A percentile compares a stretch with the other conserved stretches of the same genome.
Conservation (phyloP, 1,140 invertebrate species). For the Brachionus manjavacas region DNA sequence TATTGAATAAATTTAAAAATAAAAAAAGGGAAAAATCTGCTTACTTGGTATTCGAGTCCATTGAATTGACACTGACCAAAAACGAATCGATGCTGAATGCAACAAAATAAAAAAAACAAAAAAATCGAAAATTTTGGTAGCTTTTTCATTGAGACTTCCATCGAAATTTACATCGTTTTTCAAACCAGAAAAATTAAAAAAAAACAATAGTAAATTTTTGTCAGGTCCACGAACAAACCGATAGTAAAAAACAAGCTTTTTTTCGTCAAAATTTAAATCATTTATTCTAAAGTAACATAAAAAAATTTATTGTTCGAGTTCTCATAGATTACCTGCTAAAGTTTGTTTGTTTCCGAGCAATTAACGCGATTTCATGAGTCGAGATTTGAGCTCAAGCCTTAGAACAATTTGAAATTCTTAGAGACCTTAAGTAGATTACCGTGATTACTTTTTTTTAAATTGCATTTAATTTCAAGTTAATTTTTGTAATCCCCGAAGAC, state of each 20-base stretch:
- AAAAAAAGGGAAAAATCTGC: background rate
- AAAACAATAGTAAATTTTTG: no score
- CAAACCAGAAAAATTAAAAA: background rate
- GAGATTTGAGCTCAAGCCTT: background rate
- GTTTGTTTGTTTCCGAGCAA: background rate
- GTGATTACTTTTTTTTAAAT: background rate
- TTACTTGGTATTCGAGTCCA: slow-evolving; percentile 15
- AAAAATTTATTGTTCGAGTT: background rate
- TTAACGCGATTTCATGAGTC: background rate
- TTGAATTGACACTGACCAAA: slow-evolving; percentile 12
- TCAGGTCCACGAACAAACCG: background rate
- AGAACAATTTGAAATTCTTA: background rate
- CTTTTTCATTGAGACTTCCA: background rate
- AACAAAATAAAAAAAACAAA: background rate
- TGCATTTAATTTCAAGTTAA: background rate
- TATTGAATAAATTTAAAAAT: background rate
- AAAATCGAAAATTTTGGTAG: background rate
- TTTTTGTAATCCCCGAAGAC: background rate
- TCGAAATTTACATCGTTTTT: slow-evolving; percentile 5
- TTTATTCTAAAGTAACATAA: background rate
- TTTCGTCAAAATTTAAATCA: background rate
- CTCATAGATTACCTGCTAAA: background rate
- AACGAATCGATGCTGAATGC: background rate
- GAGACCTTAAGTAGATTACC: background rate
- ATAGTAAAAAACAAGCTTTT: background rate